Evolutionary conservation across 2,797 vertebrate species (phyloP).

Genomic region (Dryobates pubescens): DNA sequence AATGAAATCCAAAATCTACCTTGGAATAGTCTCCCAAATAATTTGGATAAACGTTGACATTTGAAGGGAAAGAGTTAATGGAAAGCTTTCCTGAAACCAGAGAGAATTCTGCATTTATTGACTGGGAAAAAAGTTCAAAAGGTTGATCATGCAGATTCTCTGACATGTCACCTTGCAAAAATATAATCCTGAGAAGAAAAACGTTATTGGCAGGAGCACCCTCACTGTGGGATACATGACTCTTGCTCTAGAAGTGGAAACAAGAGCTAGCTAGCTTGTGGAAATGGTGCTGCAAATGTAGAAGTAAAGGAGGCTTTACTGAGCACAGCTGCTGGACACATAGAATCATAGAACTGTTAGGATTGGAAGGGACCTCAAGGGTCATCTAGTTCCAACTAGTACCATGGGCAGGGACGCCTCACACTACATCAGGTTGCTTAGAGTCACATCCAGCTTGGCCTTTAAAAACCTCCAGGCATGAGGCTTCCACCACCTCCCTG

Average conservation of each 20-base stretch:
- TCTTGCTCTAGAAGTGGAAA: background rate
- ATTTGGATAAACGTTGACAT: background rate
- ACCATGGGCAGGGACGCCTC: too few relatives aligned
- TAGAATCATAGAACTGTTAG: background rate
- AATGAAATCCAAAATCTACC: background rate
- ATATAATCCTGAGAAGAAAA: conserved; percentile 8
- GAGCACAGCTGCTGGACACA: background rate
- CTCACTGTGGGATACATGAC: background rate
- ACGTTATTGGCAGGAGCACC: background rate
- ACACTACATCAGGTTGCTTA: too few relatives aligned
- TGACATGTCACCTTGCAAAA: conserved; percentile 27
- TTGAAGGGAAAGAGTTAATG: background rate
- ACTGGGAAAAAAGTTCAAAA: background rate
- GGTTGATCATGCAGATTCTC: background rate
- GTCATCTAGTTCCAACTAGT: too few relatives aligned
- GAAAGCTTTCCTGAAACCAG: background rate
- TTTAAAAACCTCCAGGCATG: too few relatives aligned
- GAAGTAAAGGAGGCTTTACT: conserved; percentile 32
- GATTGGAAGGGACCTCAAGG: too few relatives aligned
- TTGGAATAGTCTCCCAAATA: background rate
- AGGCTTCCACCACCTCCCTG: too few relatives aligned
- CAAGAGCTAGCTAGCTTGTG: background rate
- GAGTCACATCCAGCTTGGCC: too few relatives aligned
- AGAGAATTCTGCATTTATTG: background rate
- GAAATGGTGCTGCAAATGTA: background rate